Base-by-base conservation (phyloP, 2,797 vertebrate genomes). In the Agapornis canus region DNA sequence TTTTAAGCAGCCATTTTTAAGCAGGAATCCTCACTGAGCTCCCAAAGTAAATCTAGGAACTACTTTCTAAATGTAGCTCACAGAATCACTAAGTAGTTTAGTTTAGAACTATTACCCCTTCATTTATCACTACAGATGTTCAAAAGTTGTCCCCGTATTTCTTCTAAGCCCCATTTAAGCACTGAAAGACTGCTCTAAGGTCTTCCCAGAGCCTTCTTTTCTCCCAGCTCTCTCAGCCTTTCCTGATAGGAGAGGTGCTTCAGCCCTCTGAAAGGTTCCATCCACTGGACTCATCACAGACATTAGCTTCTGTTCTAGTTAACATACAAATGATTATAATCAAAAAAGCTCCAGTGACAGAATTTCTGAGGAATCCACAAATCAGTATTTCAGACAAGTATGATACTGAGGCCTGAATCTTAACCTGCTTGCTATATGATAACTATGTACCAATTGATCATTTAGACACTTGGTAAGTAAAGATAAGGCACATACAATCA, bases 361-460 rank as follows among this genome's bases (percentile, higher is more conserved):
- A 64, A 70, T 42, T 68, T 59, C 40, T 65, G 11, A 35, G 52
- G 37, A 64, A 70, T 54, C 56, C 51, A 60, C 12, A 64, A 52
- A 25, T 31, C 35, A 48, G 12, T 68, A 52, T 63, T 90, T 80
- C 43, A 76, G 48, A 76, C 13, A 81, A 76, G 64, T 12, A 31
- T 1, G 7, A 52, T 25, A 32, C 8, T 23, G 35, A 31, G 39
- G 15, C 26, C 37, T 47, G 42, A 70, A 65, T 9, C 29, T 43
- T 61, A 54, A 69, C 13, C 25, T 42, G 17, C 22, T 72, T 60
- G 37, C 8, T 81, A 14, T 25, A 19, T 3, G 4, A 51, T 26
- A 59, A 10, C 42, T 52, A 18, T 0, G 3, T 18, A 88, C 5
- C 22, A 76, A 16, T 0, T 10, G 11, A 49, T 45, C 31, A 75